Percentiles rank a stretch among this genome's conserved stretches.
Evolutionary conservation across 2,888 invertebrate species (phyloP).

Genomic region (Catonia carolina): DNA sequence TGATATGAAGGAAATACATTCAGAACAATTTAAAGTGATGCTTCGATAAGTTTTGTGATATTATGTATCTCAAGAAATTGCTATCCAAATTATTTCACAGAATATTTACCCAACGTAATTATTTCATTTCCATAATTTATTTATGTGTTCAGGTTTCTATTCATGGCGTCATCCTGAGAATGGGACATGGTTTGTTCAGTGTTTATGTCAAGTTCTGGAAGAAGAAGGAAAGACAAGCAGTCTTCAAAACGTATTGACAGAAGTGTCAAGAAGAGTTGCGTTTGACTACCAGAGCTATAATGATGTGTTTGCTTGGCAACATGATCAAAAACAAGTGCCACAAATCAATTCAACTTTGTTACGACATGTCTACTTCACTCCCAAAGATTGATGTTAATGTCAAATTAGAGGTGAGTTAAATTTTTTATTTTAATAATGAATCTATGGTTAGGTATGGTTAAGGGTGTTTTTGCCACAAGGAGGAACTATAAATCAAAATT

Average conservation of each 20-base stretch:
- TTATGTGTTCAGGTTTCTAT: constrained; percentile 55
- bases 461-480: not conserved
- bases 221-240: constrained; percentile 47
- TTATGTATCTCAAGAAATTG: too few relatives aligned
- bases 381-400: constrained; percentile 31
- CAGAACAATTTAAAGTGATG: too few relatives aligned
- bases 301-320: constrained; percentile 39
- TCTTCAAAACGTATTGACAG: constrained; percentile 56
- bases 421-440: not conserved
- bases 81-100: too few relatives aligned
- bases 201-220: constrained; percentile 53
- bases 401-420: constrained; percentile 5
- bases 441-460: not conserved
- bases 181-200: constrained; percentile 69
- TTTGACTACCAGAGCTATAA: constrained; percentile 54
- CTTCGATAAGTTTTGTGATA: too few relatives aligned
- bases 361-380: constrained; percentile 47
- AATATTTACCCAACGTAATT: too few relatives aligned
- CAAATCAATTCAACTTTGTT: constrained; percentile 60
- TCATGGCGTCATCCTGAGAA: constrained; percentile 59
- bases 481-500: not conserved
- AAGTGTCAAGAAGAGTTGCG: constrained; percentile 56
- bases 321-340: constrained; percentile 61
- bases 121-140: too few relatives aligned
- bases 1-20: too few relatives aligned